These are phyloP conservation scores for Eurystomus glaucurus DNA, from an alignment of 2,797 vertebrate genomes.

Conservation along the genomic window DNA sequence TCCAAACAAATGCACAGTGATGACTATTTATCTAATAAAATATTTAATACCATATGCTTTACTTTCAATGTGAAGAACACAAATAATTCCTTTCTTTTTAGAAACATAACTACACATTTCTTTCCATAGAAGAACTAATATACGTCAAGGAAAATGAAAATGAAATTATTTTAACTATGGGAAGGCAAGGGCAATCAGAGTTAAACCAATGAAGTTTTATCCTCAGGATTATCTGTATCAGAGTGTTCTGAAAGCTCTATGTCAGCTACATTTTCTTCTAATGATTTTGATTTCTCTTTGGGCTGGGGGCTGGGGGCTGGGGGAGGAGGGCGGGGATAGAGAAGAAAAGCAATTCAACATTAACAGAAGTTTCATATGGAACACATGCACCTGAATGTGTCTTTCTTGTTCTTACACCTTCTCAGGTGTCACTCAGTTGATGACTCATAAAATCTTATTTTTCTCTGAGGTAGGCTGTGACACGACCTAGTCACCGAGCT, in stretches of 20 bases:
- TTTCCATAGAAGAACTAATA: neutral
- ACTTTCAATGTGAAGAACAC: neutral
- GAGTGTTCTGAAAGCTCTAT: neutral
- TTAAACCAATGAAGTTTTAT: neutral
- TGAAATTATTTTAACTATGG: neutral
- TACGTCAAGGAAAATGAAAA: neutral
- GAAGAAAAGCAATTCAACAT: neutral
- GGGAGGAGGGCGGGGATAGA: accelerated
- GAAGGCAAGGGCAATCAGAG: neutral
- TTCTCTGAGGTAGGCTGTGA: neutral
- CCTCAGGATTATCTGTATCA: neutral
- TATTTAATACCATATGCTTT: neutral
- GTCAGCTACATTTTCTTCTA: neutral
- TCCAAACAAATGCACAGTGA: neutral
- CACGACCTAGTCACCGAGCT: neutral
- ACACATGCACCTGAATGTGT: neutral
- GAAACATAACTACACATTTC: neutral
- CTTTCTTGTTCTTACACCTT: neutral
- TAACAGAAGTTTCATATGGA: neutral
- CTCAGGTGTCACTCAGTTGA: neutral
- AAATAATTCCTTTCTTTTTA: neutral
- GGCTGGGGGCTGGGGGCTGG: neutral
- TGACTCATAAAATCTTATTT: neutral
- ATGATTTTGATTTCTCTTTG: neutral
- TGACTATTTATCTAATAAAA: neutral